Conservation (phyloP, 2,888 invertebrate species). For the Metacarcinus magister region DNA sequence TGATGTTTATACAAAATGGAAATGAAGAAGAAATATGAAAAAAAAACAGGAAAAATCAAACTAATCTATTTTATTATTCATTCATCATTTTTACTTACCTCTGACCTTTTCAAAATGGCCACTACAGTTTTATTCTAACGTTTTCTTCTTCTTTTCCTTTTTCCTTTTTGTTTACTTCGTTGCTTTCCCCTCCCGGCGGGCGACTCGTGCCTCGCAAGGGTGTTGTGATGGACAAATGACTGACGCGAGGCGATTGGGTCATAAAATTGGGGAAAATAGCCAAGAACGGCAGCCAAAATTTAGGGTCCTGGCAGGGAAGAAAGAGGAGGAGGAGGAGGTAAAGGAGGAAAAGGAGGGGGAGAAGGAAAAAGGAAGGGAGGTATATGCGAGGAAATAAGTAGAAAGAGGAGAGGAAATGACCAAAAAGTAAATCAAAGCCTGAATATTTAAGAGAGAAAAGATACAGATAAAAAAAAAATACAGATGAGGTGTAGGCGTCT, state of each 20-base stretch:
- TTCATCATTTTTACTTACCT: not conserved
- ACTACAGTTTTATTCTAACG: not conserved
- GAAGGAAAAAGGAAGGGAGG: not conserved
- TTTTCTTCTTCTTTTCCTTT: not conserved
- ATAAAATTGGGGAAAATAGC: conserved; percentile 19
- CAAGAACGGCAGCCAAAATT: not conserved
- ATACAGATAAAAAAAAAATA: not conserved
- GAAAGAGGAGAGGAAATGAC: not conserved
- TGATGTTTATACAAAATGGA: not conserved
- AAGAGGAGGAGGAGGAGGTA: not conserved
- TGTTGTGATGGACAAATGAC: conserved; percentile 18
- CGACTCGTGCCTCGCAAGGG: conserved; percentile 5
- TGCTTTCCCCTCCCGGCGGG: not conserved
- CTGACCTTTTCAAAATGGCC: not conserved
- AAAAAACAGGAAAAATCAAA: not conserved
- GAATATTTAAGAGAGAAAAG: not conserved
- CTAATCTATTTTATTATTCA: not conserved
- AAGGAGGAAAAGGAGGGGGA: not conserved
- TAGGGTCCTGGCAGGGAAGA: not conserved
- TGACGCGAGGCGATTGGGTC: conserved; percentile 34
- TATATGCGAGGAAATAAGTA: not conserved
- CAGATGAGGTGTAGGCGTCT: not conserved
- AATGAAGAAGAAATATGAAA: not conserved
- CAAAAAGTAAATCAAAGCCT: not conserved
- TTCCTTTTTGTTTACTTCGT: not conserved